phyloP scores from a whole-genome alignment of 2,113 vertebrate species.

The Chionomys nivalis region DNA sequence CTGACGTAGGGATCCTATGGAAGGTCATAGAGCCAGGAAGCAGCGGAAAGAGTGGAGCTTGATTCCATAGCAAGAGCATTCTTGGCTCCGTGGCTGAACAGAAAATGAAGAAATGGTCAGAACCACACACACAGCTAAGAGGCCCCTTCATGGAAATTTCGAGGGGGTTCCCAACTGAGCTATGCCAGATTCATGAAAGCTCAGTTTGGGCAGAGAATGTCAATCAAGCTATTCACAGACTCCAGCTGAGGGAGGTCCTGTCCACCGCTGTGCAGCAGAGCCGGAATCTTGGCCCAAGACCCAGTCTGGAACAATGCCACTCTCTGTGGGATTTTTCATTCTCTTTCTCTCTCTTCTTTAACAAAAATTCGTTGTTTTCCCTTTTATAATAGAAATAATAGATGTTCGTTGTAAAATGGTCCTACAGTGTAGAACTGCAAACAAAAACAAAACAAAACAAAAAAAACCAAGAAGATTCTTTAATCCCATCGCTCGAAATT shows the following conservation, averaged over 20 bases:
- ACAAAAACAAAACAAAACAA: not conserved
- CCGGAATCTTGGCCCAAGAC: slow-evolving; percentile 63
- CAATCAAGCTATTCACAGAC: slow-evolving; percentile 65
- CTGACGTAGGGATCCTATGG: not conserved
- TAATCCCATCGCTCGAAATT: slow-evolving; percentile 39
- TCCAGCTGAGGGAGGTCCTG: slow-evolving; percentile 61
- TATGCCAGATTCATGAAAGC: slow-evolving; percentile 57
- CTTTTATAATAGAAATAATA: slow-evolving; percentile 65
- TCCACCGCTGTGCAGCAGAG: not conserved
- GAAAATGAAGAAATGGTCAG: slow-evolving; percentile 53
- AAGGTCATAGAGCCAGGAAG: not conserved
- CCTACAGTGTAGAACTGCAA: slow-evolving; percentile 37
- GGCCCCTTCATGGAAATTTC: slow-evolving; percentile 63
- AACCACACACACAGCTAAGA: slow-evolving; percentile 32
- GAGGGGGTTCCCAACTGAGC: slow-evolving; percentile 67
- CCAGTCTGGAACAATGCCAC: slow-evolving; percentile 61
- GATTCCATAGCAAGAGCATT: not conserved
- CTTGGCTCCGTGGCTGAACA: not conserved
- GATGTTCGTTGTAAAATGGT: slow-evolving; percentile 47
- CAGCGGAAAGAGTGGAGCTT: not conserved
- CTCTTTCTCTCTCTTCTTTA: not conserved
- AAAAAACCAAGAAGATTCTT: slow-evolving; percentile 49
- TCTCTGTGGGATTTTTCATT: slow-evolving; percentile 60
- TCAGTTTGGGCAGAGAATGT: slow-evolving; percentile 38
- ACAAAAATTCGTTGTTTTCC: slow-evolving; percentile 53